Base-by-base conservation (phyloP, 2,113 vertebrate genomes). In the Ictidomys tridecemlineatus region DNA sequence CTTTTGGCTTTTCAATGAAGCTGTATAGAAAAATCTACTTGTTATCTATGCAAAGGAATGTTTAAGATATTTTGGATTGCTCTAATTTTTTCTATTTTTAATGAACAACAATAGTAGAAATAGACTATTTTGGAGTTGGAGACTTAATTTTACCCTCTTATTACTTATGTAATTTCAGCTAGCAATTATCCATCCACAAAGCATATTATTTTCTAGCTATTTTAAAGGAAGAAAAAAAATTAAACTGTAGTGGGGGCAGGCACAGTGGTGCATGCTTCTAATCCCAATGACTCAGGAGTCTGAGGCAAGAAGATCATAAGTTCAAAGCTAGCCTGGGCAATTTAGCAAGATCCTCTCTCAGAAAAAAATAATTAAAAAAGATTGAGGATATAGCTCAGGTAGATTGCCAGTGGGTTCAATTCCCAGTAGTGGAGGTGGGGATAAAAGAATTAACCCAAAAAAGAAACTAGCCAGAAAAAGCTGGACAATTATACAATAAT, bases 61-160 rank as follows among this genome's bases (percentile, higher is more conserved):
- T 95, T 90, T 76, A 16, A 84, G 95, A 89, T 87, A 32, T 83
- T 96, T 97, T 82, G 5, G n/a, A 45, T 96, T 89, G 67, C 34
- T 89, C 65, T 80, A 90, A 93, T 87, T 94, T 24, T 74, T 94
- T 32, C 39, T 93, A 91, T 94, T 97, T 97, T 96, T 89, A 93
- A 96, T 91, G 65, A 93, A 96, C 87, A 30, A 91, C 90, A 91
- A 93, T n/a, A 20, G 4, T 61, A 94, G 42, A 87, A 91, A 20
- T 85, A 88, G 85, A 83, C 86, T 83, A 89, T 94, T 96, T 92
- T 96, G 10, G 77, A 92, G 30, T n/a, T 95, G 37, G 24, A 93
- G 24, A 24, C 42, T 53, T 73, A 30, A 77, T 95, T 95, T 92
- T 96, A 70, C 20, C 17, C 53, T 94, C 65, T 26, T 51, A 67